Base-by-base conservation (phyloP, 2,888 invertebrate genomes). In the Drosophila neutralis region DNA sequence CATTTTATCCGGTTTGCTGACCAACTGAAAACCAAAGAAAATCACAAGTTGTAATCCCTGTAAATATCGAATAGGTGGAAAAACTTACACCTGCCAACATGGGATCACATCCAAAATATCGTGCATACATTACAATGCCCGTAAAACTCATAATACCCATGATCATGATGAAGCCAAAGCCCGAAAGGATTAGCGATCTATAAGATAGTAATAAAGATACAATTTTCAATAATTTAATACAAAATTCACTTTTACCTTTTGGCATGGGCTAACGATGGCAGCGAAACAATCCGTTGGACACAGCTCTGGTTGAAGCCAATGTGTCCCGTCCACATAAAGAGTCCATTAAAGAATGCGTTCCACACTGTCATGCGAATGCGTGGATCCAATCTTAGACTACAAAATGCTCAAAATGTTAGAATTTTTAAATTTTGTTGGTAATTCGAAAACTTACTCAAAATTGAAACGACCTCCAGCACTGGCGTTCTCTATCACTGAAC, bases 261-360 rank as follows among this genome's bases (percentile, higher is more conserved):
- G 31, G 95, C 95, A 79, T 94, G 94, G 67, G 91, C 93, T 36
- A 94, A 92, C 0, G 94, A 94, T 2, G 95, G 94, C 65, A 96
- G 92, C 1, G 96, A 94, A 33, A 95, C 94, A 77, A 96, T 95
- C 68, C 96, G 93, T 87, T 96, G 96, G 0, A 96, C 95, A 94
- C 95, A 95, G 56, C 95, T 95, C 92, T 96, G 96, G 92, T 96
- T 96, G 27, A 95, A 94, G 8, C 95, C 94, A 85, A 96, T 95
- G 80, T 95, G 95, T 4, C 95, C 94, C 13, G 95, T 94, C 94
- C 95, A 95, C 81, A 95, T 94, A 18, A 94, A 91, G 69, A 94
- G 94, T 18, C 95, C 95, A 15, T 95, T 95, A 65, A 95, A 92
- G 21, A 95, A 87, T 33, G 95, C 94, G 42, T 94, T 94, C 95